phyloP scores from a whole-genome alignment of 2,797 vertebrate genomes.

The Macropodus opercularis region DNA sequence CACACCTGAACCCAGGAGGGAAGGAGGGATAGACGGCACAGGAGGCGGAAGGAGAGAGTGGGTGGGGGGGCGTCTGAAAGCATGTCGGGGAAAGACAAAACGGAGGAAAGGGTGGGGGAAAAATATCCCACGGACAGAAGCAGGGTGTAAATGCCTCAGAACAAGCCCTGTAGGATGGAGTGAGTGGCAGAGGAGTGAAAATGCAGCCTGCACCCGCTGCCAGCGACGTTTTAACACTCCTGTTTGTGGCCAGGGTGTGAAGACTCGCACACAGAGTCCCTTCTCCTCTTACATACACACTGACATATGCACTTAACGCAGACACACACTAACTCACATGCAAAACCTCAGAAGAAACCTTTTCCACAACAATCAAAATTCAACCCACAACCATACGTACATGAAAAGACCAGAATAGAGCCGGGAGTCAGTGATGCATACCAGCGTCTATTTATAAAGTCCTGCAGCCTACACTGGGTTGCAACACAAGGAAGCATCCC shows the following conservation, averaged over 20 bases:
- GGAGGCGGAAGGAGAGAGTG: conserved; percentile 7
- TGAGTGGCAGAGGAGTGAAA: conserved; percentile 51
- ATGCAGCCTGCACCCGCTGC: conserved; percentile 44
- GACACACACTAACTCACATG: conserved; percentile 3
- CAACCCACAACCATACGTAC: conserved; percentile 39
- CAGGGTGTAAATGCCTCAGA: conserved; percentile 68
- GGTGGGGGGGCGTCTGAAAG: conserved; percentile 27
- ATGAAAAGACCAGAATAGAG: conserved; percentile 57
- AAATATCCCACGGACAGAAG: conserved; percentile 41
- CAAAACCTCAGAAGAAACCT: conserved; percentile 46
- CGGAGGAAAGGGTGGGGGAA: conserved; percentile 32
- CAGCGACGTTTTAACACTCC: conserved; percentile 73
- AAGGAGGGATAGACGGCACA: conserved; percentile 39
- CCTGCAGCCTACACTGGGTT: conserved; percentile 54
- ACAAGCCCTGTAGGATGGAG: conserved; percentile 52
- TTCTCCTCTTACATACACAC: conserved; percentile 2
- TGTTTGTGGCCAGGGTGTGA: conserved; percentile 64
- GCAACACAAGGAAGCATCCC: conserved; percentile 39
- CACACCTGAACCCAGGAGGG: conserved; percentile 61
- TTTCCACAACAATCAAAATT: conserved; percentile 54
- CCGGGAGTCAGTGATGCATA: conserved; percentile 60
- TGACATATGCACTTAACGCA: conserved; percentile 18
- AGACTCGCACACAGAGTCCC: conserved; percentile 45
- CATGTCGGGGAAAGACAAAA: conserved; percentile 43
- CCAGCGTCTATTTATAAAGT: conserved; percentile 68